Evolutionary conservation across 2,113 vertebrate species (phyloP).

Genomic region (Phalacrocorax aristotelis): DNA sequence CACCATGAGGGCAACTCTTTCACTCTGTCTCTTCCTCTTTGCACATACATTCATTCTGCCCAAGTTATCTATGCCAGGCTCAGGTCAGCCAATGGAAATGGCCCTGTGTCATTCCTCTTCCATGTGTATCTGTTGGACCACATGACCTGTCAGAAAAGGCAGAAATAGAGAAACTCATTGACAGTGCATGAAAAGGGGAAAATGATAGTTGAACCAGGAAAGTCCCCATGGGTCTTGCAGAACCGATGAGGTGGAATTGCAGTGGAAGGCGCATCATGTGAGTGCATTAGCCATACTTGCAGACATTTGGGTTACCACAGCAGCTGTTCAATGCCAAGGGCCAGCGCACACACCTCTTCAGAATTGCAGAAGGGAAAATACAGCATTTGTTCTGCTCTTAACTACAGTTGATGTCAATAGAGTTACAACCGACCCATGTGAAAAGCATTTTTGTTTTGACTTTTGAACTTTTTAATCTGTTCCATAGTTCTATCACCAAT

Average conservation of each 20-base stretch:
- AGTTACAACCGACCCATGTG: background rate
- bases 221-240: background rate
- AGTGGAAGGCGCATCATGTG: background rate
- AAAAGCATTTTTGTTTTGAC: background rate
- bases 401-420: background rate
- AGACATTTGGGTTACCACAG: background rate
- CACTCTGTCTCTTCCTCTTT: background rate
- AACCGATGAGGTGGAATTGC: background rate
- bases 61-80: background rate
- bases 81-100: background rate
- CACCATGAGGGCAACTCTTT: background rate
- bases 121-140: background rate
- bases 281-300: background rate
- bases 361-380: background rate
- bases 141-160: background rate
- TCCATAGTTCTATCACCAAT: background rate
- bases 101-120: background rate
- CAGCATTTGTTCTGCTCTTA: background rate
- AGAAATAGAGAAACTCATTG: constrained; percentile 29
- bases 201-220: background rate
- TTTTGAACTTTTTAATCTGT: background rate
- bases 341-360: background rate
- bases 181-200: background rate
- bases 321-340: background rate
- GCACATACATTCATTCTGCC: background rate